phyloP scores from a whole-genome alignment of 2,113 vertebrate genomes.

The Pollimyrus isidori region DNA sequence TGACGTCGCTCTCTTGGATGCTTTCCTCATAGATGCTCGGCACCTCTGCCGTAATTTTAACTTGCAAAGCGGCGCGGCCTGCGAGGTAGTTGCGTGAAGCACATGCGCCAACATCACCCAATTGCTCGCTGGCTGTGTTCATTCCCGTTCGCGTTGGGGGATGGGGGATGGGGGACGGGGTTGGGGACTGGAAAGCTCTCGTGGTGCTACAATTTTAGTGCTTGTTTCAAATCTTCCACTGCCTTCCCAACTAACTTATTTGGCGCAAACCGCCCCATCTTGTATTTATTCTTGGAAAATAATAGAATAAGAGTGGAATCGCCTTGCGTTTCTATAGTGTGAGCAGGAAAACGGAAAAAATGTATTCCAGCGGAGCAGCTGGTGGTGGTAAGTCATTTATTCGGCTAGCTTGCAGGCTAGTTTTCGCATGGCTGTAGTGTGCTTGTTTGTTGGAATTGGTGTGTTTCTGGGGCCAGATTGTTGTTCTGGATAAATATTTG shows the following conservation, averaged over 20 bases:
- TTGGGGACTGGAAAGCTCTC: constrained; percentile 56
- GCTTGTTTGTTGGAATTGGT: background rate
- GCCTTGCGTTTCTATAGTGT: constrained; percentile 43
- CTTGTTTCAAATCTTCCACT: constrained; percentile 48
- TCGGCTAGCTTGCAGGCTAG: constrained; percentile 8
- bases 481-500: background rate
- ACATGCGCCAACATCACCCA: background rate
- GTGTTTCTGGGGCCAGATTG: background rate
- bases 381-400: constrained; percentile 52
- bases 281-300: constrained; percentile 52
- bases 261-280: constrained; percentile 26
- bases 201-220: constrained; percentile 50
- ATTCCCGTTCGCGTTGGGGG: constrained; percentile 7
- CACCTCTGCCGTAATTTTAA: background rate
- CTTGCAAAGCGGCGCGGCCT: background rate
- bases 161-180: constrained; percentile 63
- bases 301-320: constrained; percentile 44
- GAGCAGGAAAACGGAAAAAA: constrained; percentile 53
- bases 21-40: background rate
- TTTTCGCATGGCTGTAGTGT: background rate
- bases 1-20: background rate
- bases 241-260: constrained; percentile 26
- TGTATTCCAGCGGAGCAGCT: constrained; percentile 56
- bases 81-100: background rate
- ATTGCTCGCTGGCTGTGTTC: background rate